Base-by-base conservation (phyloP, 2,113 vertebrate genomes). In the Etia nguti region DNA sequence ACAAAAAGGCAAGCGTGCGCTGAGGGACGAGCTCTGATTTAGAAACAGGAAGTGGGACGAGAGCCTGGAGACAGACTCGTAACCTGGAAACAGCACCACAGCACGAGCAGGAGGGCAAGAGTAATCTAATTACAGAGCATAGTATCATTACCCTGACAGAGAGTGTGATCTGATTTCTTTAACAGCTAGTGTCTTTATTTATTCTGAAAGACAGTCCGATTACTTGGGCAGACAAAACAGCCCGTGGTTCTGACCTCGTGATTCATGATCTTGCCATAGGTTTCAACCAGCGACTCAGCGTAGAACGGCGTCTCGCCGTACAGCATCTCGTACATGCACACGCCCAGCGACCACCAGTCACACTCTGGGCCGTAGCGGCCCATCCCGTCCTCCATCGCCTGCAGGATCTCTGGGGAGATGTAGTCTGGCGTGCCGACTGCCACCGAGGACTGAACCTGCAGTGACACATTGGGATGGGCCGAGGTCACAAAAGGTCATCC, bases 211-310 rank as follows among this genome's bases (percentile, higher is more conserved):
- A 38, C 60, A 38, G 60, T 22, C 62, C 34, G 38, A 68, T 41
- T 68, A 68, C 36, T 68, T 11, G 13, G 62, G 4, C 7, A 68
- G 34, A 22, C 36, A 13, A 34, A 65, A 38, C 34, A 65, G 34
- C 38, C 62, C 62, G n/a, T 38, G 62, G 20, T 48, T 31, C 82
- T 81, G 5, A 99, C 98, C 94, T 99, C 97, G 4, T 99, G 98
- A 95, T 99, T 99, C 98, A 99, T 99, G 94, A 99, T 99, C 95
- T 99, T 99, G 5, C 98, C 98, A 2, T 99, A 99, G 7, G 98
- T 99, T 90, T 99, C 98, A 93, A 99, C 98, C 15, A 99, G 94
- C 0, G 98, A 99, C 93, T 99, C 98, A 0, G 98, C 98, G 1
- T 99, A 99, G 90, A 99, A 99, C 0, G 98, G 98, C 0, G 98